Base-by-base conservation (phyloP, 2,797 vertebrate species). In the Syngnathus acus region DNA sequence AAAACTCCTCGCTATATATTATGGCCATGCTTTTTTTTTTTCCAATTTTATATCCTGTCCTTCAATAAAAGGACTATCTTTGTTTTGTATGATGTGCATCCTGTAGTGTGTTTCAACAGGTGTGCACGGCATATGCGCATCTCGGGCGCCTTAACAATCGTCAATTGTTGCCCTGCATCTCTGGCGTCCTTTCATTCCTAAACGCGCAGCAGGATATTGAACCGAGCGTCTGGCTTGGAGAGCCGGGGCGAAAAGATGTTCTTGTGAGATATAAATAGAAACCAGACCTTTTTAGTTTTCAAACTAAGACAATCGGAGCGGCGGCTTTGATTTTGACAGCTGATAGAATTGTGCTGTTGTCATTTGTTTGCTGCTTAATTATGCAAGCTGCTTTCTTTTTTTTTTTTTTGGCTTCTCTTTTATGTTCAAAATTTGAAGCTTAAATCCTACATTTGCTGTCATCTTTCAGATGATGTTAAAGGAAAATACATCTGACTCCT, bases 181-280 rank as follows among this genome's bases (percentile, higher is more conserved):
- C 65, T 51, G 47, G 19, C 66, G 26, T 32, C 71, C 65, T 75
- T 73, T 81, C 19, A 40, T 72, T 72, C 69, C 70, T 42, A 19
- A 75, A 76, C 75, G 70, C 80, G 67, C 73, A 75, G 73, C 82
- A 81, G 75, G 75, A 86, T 78, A 83, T 75, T 84, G 82, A 86
- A 78, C 75, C 67, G 70, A 69, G 75, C 63, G 51, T 58, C 73
- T 67, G 76, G 69, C 76, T 78, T 69, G 63, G 68, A 66, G 74
- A 76, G 67, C 66, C 68, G 66, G 64, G 66, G 53, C 68, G 66
- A 78, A 72, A 69, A 63, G 72, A 84, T 84, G 68, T 72, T 80
- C 79, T 83, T 85, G 80, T 84, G 77, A 77, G 74, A 76, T 78
- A 85, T 83, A 81, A 83, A 82, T 83, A 82, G 75, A 80, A 83